phyloP scores from a whole-genome alignment of 2,888 invertebrate genomes.

The Fabriciana adippe region DNA sequence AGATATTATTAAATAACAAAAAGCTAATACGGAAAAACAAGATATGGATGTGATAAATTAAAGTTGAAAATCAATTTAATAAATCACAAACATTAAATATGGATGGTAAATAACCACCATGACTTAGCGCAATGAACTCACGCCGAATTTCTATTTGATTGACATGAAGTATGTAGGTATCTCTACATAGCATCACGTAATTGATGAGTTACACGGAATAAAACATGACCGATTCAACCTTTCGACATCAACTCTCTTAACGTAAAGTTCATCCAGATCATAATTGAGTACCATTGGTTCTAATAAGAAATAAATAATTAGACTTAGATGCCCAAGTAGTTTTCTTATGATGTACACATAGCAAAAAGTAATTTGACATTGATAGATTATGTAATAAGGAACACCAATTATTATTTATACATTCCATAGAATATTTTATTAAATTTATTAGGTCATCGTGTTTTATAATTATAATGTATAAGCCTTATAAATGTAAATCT shows the following conservation, averaged over 20 bases:
- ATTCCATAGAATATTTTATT: neutral
- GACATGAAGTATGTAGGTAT: constrained; percentile 24
- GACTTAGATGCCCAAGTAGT: no score
- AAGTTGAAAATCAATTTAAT: no score
- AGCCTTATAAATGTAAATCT: constrained; percentile 31
- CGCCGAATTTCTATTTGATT: constrained; percentile 15
- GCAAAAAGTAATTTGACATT: no score
- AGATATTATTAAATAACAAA: no score
- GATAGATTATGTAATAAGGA: no score
- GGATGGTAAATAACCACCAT: neutral
- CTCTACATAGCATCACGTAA: constrained; percentile 29
- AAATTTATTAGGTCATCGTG: constrained; percentile 1
- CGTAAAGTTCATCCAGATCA: neutral
- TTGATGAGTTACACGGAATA: constrained; percentile 24
- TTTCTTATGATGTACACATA: no score
- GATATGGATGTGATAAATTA: no score
- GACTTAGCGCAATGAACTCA: constrained; percentile 12
- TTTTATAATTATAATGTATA: constrained; percentile 19
- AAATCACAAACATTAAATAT: neutral
- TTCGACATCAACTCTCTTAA: constrained; percentile 8
- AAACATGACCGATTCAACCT: constrained; percentile 27
- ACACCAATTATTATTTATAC: neutral
- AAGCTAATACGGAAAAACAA: no score
- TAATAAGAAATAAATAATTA: neutral
- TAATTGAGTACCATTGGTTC: no score